Conservation (phyloP, 2,797 vertebrate genomes). For the Cichlasoma orientale region DNA sequence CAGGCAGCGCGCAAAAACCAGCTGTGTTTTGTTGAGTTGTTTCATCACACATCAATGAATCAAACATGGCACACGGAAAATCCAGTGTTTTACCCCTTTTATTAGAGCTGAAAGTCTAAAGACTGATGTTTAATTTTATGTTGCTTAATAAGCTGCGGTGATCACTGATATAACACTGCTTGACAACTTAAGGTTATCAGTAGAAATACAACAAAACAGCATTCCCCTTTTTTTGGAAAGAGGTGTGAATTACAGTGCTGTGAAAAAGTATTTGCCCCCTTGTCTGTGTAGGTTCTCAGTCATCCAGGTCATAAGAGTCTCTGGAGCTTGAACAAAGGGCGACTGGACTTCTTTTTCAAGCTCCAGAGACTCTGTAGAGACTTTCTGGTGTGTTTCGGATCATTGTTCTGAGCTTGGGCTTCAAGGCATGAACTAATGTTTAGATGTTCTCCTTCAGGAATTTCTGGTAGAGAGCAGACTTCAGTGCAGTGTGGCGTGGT, state of each 20-base stretch:
- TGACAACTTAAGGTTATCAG: background rate
- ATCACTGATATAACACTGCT: background rate
- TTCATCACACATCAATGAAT: background rate
- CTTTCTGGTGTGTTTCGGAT: background rate
- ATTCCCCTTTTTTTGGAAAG: background rate
- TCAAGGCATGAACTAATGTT: background rate
- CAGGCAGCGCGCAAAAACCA: background rate
- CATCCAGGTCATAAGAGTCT: too few species aligned
- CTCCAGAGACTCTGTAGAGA: too few species aligned
- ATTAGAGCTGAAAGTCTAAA: background rate
- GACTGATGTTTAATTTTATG: background rate
- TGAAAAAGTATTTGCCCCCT: too few species aligned
- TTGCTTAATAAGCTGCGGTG: background rate
- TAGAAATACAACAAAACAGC: too few species aligned
- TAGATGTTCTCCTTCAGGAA: background rate
- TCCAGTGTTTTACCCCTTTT: background rate
- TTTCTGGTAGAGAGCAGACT: background rate
- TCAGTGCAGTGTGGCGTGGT: background rate
- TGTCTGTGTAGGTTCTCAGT: too few species aligned
- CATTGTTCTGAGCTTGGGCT: background rate
- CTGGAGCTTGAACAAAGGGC: too few species aligned
- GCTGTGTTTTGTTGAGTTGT: background rate
- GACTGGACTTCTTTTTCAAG: too few species aligned
- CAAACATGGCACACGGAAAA: background rate
- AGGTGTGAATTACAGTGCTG: background rate